Conservation (phyloP, 2,888 invertebrate genomes). For the Chaetogeoica ovagalla region DNA sequence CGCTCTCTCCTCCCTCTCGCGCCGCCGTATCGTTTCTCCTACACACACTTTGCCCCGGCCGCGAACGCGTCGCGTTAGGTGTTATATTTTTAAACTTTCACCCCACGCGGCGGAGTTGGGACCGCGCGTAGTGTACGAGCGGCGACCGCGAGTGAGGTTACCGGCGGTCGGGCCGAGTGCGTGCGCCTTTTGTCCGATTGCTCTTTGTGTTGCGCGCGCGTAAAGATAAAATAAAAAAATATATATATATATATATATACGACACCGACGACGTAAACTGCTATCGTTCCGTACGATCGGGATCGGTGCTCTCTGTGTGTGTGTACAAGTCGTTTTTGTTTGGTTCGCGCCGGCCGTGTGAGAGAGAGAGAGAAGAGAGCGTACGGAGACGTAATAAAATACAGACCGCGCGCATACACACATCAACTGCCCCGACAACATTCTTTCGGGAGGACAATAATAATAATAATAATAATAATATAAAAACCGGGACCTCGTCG, state of each 20-base stretch:
- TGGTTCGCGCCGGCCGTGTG: slow-evolving; percentile 13
- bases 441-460: slow-evolving; percentile 30
- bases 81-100: slow-evolving; percentile 51
- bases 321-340: slow-evolving; percentile 27
- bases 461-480: slow-evolving; percentile 13
- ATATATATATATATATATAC: not conserved
- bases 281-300: slow-evolving; percentile 45
- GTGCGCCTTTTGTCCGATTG: slow-evolving; percentile 27
- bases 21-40: not conserved
- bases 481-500: slow-evolving; percentile 14
- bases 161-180: not conserved
- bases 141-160: not conserved
- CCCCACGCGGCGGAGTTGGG: slow-evolving; percentile 39
- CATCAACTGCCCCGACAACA: slow-evolving; percentile 22
- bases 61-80: not conserved
- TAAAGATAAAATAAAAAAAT: slow-evolving; percentile 5
- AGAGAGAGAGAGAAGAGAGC: not conserved
- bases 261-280: slow-evolving; percentile 17
- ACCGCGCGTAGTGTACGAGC: not conserved
- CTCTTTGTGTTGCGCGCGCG: slow-evolving; percentile 7
- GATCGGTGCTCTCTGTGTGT: not conserved
- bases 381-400: slow-evolving; percentile 8
- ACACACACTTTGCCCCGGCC: not conserved
- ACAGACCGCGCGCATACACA: not conserved
- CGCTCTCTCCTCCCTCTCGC: not conserved